Evolutionary conservation across 2,888 invertebrate genomes (phyloP), one percentile per base, ranked within the genome.

Genomic region (Parelbella ahira): DNA sequence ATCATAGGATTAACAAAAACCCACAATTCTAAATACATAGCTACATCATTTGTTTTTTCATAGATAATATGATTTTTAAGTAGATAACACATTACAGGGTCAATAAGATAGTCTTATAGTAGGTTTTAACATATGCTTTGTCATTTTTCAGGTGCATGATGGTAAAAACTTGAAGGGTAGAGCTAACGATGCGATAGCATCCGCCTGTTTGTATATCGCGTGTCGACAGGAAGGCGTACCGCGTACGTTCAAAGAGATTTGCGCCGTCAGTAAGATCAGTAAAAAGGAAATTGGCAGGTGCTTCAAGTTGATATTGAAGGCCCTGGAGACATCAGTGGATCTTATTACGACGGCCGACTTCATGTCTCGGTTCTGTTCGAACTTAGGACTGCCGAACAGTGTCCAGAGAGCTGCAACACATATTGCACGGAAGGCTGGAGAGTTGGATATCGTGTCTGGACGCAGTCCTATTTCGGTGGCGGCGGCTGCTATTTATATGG

Each of bases 401-500:
- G 96, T 96, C 2, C 97, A 97, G 70, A 89, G 94, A 51, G 98
- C 97, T 1, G 99, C 99, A 0, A 98, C 98, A 0, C 94, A 97
- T 63, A 99, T 99, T 64, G 99, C 99, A 0, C 91, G 95, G 63
- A 97, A 96, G 68, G 99, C 99, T 1, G 97, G 97, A 0, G 98
- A 99, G 67, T 84, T 97, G 80, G 98, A 99, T 70, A 95, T 99
- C 60, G 98, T 99, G 4, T 97, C 99, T 23, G 99, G 99, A 3
- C 91, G 99, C 62, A 98, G 98, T 42, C 99, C 99, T 0, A 98
- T 99, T 51, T 99, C 99, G 0, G 98, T 99, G 0, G 98, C 99
- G 0, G 99, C 99, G 3, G 99, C 99, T 30, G 98, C 99, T 37
- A 99, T 99, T 64, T 99, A 99, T 67, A 99, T 99, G 99, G 99